Evolutionary conservation across 2,888 invertebrate genomes (phyloP).

Genomic region (Leptopilina drosophilae): DNA sequence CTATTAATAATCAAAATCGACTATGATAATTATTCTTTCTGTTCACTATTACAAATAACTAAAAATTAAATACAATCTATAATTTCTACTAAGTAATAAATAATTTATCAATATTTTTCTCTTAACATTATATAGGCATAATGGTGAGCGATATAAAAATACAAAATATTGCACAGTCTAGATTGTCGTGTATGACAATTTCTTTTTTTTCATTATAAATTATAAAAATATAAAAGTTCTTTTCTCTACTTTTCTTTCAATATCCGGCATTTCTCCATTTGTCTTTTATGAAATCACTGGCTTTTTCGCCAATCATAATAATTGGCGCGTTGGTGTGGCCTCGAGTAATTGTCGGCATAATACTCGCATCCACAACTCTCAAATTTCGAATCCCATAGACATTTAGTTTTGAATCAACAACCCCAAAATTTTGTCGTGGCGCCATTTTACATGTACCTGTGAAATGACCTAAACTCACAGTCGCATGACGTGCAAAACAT

Average conservation of each 20-base stretch:
- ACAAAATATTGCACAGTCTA: not conserved
- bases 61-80: no score
- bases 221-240: not conserved
- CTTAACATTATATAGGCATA: not conserved
- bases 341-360: slow-evolving; percentile 80
- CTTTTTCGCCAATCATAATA: slow-evolving; percentile 81
- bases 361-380: slow-evolving; percentile 80
- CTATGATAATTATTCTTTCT: not conserved
- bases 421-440: slow-evolving; percentile 74
- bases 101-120: not conserved
- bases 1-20: no score
- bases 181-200: not conserved
- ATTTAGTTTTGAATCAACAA: slow-evolving; percentile 77
- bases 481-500: slow-evolving; percentile 84
- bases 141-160: not conserved
- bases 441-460: slow-evolving; percentile 79
- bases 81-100: no score
- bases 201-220: not conserved
- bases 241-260: not conserved
- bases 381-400: slow-evolving; percentile 79
- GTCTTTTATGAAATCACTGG: slow-evolving; percentile 79
- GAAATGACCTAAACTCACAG: slow-evolving; percentile 82
- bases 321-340: slow-evolving; percentile 80
- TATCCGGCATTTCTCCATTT: slow-evolving; percentile 67
- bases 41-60: not conserved